Conservation (phyloP, 1,140 invertebrate genomes). For the Oncopeltus fasciatus region DNA sequence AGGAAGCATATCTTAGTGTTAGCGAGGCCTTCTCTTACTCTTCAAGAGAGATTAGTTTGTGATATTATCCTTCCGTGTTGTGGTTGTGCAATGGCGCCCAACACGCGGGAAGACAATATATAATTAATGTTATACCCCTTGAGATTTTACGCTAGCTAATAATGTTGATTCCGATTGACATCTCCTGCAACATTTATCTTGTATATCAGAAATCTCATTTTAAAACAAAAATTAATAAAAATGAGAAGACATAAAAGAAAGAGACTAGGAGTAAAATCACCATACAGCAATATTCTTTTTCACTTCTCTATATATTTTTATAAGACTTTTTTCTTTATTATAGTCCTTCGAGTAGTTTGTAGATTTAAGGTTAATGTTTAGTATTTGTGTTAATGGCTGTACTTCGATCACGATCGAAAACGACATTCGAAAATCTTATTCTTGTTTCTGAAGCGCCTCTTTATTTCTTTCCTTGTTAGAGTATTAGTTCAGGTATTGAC, state of each 20-base stretch:
- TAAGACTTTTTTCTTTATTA: background rate
- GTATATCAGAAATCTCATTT: background rate
- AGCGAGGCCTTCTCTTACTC: slow-evolving; percentile 1
- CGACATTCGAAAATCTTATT: background rate
- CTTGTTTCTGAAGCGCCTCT: background rate
- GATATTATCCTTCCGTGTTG: slow-evolving; percentile 19
- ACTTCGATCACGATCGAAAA: slow-evolving; percentile 1
- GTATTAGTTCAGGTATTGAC: background rate
- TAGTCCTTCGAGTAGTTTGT: background rate
- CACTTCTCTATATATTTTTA: background rate
- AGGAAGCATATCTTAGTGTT: slow-evolving; percentile 8
- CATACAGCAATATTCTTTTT: background rate
- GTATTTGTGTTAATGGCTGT: background rate
- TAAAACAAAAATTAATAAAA: background rate
- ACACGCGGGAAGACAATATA: slow-evolving; percentile 2
- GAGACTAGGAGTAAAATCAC: background rate
- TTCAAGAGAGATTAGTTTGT: slow-evolving; percentile 16
- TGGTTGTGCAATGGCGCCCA: slow-evolving; percentile 8
- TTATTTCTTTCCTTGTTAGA: background rate
- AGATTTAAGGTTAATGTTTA: background rate
- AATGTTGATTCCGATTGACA: no score
- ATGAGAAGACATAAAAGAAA: background rate
- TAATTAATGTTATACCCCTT: background rate
- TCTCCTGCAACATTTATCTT: background rate
- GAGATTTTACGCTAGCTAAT: no score